Conservation (phyloP, 2,113 vertebrate genomes). For the Spea bombifrons region DNA sequence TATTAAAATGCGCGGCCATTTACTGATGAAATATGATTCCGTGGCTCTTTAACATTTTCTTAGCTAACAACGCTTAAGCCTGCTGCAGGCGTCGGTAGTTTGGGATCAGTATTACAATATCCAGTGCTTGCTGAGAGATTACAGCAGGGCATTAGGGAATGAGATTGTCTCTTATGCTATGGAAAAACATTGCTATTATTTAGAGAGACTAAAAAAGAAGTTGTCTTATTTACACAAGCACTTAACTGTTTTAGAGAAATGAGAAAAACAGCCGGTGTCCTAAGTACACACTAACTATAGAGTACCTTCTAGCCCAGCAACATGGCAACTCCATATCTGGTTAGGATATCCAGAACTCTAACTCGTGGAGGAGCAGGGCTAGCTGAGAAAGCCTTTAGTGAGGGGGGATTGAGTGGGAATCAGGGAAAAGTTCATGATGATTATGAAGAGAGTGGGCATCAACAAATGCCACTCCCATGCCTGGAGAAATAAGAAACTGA, state of each 20-base stretch:
- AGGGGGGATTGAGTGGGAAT: too few relatives aligned
- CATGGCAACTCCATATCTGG: too few relatives aligned
- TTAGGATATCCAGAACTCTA: too few relatives aligned
- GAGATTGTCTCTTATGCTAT: neutral
- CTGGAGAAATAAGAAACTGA: too few relatives aligned
- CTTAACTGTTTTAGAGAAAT: neutral
- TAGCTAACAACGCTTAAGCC: neutral
- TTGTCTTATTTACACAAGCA: neutral
- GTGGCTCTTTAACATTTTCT: slow-evolving; percentile 29
- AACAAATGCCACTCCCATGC: too few relatives aligned
- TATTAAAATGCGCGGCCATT: slow-evolving; percentile 31
- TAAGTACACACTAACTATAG: too few relatives aligned
- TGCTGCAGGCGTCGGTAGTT: neutral
- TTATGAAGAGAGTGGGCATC: too few relatives aligned
- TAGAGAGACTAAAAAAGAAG: neutral
- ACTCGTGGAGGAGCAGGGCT: too few relatives aligned
- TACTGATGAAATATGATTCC: slow-evolving; percentile 7
- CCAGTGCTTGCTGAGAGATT: slow-evolving; percentile 18
- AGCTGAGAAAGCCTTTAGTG: too few relatives aligned
- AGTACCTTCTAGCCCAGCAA: too few relatives aligned
- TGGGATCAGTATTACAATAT: slow-evolving; percentile 26
- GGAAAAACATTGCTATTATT: neutral
- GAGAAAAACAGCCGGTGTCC: too few relatives aligned
- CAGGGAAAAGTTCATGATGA: too few relatives aligned
- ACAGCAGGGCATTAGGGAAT: neutral